phyloP scores from a whole-genome alignment of 2,797 vertebrate species.

The Pantherophis vulpinus region DNA sequence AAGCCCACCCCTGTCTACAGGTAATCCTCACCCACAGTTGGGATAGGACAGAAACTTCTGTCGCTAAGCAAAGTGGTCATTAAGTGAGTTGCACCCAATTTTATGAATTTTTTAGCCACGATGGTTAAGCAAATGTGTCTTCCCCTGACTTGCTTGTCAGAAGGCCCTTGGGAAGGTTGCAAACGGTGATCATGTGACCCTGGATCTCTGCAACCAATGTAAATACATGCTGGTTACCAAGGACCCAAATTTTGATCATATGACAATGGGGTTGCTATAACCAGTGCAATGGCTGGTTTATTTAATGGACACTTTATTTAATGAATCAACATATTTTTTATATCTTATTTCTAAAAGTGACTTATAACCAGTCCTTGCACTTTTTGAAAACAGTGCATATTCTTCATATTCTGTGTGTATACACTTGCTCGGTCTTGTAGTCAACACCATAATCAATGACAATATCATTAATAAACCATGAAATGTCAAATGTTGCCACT shows the following conservation, averaged over 20 bases:
- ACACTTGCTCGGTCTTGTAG: constrained; percentile 17
- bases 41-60: not conserved
- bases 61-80: not conserved
- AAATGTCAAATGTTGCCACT: not conserved
- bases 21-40: not conserved
- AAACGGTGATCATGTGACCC: not conserved
- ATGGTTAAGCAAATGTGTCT: not conserved
- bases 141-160: not conserved
- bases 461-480: constrained; percentile 42
- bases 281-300: not conserved
- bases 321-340: not conserved
- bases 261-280: not conserved
- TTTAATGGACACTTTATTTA: not conserved
- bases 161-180: not conserved
- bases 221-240: not conserved
- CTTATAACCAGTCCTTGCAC: not conserved
- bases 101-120: not conserved
- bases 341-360: not conserved
- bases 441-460: constrained; percentile 37
- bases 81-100: not conserved
- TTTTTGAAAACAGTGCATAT: not conserved
- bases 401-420: not conserved
- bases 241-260: not conserved
- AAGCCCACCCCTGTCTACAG: too few species aligned
- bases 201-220: not conserved